A percentile compares a stretch with the other conserved stretches of the same genome.
Conservation (phyloP, 2,888 invertebrate species). For the Hymenopus coronatus region DNA sequence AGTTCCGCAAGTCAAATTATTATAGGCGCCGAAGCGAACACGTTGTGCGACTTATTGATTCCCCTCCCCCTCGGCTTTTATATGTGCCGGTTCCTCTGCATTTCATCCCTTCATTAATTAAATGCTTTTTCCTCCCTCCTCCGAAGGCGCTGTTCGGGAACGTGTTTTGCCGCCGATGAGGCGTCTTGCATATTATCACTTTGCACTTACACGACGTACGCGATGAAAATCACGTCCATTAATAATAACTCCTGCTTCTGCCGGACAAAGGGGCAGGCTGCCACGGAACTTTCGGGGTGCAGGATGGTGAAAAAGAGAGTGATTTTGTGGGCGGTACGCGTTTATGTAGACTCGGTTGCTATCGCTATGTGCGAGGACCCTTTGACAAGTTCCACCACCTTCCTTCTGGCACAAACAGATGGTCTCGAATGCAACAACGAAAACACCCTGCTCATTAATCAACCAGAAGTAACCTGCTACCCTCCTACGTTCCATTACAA, state of each 20-base stretch:
- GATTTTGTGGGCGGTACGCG: not conserved
- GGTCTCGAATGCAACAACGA: not conserved
- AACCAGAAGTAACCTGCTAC: too few relatives aligned
- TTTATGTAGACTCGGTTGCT: not conserved
- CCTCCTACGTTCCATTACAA: too few relatives aligned
- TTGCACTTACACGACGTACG: not conserved
- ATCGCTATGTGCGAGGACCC: too few relatives aligned
- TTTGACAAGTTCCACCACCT: not conserved
- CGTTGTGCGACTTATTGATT: not conserved
- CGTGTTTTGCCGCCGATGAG: not conserved
- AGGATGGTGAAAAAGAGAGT: not conserved
- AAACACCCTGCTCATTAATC: too few relatives aligned
- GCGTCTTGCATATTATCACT: not conserved
- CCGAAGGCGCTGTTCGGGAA: too few relatives aligned
- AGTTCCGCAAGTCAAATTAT: not conserved
- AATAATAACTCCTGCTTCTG: not conserved
- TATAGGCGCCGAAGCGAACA: not conserved
- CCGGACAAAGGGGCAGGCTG: not conserved
- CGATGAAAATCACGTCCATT: not conserved
- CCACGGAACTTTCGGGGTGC: not conserved
- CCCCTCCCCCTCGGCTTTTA: not conserved
- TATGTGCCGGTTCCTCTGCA: not conserved
- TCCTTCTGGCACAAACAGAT: not conserved
- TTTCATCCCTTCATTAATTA: not conserved
- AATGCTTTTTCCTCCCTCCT: not conserved